These are phyloP conservation scores for Apocrypta bakeri DNA, from an alignment of 1,140 invertebrate genomes.

Conservation along the genomic window DNA sequence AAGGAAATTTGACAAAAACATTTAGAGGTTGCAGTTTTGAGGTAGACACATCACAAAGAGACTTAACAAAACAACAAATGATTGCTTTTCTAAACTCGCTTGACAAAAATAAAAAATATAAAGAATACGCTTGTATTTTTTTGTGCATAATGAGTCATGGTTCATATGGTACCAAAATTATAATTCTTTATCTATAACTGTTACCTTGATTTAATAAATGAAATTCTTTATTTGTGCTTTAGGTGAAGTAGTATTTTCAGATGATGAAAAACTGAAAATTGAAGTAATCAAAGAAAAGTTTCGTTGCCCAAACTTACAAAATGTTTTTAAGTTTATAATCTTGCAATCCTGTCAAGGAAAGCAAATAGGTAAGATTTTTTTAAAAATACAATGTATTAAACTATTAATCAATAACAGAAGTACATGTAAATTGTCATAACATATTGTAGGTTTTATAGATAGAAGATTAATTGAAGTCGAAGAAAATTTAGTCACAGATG, in stretches of 20 bases:
- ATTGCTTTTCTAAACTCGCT: slow-evolving; percentile 23
- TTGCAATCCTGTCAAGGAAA: slow-evolving; percentile 42
- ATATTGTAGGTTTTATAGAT: slow-evolving; percentile 15
- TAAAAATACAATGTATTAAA: no score
- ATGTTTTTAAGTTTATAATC: slow-evolving; percentile 44
- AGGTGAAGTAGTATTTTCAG: slow-evolving; percentile 36
- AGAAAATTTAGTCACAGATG: slow-evolving; percentile 20
- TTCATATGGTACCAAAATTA: slow-evolving; percentile 28
- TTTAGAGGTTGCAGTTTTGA: slow-evolving; percentile 42
- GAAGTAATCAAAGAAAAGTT: slow-evolving; percentile 42
- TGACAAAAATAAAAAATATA: slow-evolving; percentile 11
- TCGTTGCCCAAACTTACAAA: slow-evolving; percentile 40
- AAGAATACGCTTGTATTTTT: slow-evolving; percentile 42
- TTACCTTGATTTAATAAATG: neutral
- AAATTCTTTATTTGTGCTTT: slow-evolving; percentile 18
- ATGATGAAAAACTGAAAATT: slow-evolving; percentile 26
- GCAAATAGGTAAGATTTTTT: slow-evolving; percentile 26
- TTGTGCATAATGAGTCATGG: slow-evolving; percentile 48
- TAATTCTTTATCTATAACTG: neutral
- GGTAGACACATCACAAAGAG: slow-evolving; percentile 8
- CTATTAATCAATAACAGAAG: no score
- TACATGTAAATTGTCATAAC: no score
- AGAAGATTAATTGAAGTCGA: neutral
- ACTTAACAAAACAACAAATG: slow-evolving; percentile 38
- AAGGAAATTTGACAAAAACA: slow-evolving; percentile 20